Base-by-base conservation (phyloP, 2,888 invertebrate species). In the Candidula unifasciata region DNA sequence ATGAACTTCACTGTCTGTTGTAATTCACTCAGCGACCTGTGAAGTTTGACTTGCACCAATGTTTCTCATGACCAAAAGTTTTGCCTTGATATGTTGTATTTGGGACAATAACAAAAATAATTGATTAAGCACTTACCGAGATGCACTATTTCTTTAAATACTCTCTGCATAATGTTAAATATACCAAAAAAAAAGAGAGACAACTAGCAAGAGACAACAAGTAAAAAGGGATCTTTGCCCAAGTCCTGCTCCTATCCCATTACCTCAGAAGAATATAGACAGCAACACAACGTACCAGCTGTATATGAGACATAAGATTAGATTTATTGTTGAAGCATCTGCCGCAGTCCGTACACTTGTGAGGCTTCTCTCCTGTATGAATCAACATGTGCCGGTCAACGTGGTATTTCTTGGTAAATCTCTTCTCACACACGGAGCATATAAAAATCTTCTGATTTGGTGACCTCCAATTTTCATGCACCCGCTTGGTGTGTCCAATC, bases 361-460 rank as follows among this genome's bases (percentile, higher is more conserved):
- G 92, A 21, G 92, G 91, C 86, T 91, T 91, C 87, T 92, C 91
- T 37, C 92, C 91, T 6, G 92, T 92, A 85, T 92, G 92, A 69
- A 92, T 92, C 81, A 92, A 85, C 91, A 92, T 92, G 86, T 92
- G 92, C 2, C 92, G 85, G 84, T 92, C 92, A 37, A 92, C 91
- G 74, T 92, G 92, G 87, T 92, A 92, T 85, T 92, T 92, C 89
- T 92, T 92, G n/a, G 91, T 92, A 86, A 92, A 92, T 27, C 92
- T 86, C 86, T 92, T 92, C 87, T 92, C 91, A 84, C 92, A 92
- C n/a, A 92, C 92, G 8, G 92, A 92, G 86, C 92, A 92, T 71
- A 92, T 92, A 82, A 92, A 92, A 86, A 92, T 92, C 86, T 92
- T 91, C 86, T 92, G 92, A 83, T 92, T 92, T n/a, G 92, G 92